Base-by-base conservation (phyloP, 1,140 invertebrate genomes). In the Trichonephila clavipes region DNA sequence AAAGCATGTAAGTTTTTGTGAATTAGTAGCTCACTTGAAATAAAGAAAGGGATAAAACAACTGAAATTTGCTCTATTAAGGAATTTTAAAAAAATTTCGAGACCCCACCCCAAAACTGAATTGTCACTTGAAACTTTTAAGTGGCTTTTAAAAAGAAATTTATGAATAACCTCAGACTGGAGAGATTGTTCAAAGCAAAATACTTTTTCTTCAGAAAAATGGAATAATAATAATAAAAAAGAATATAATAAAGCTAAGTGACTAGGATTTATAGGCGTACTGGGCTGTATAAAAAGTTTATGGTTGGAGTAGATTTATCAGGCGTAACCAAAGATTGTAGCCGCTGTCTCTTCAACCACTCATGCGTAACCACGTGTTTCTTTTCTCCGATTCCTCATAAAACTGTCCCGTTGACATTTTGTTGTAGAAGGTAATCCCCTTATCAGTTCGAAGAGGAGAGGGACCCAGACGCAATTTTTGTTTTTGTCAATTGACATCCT, bases 341-440 rank as follows among this genome's bases (percentile, higher is more conserved):
- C 7, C 59, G 34, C 28, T 88, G 34, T 21, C 40, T 24, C n/a
- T 6, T 19, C 59, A 28, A 40, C 59, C 62, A 34, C 86, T 72
- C 69, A 77, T n/a, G 64, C 88, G 16, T 59, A 44, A 58, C 58
- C 89, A 40, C 24, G 62, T 82, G 89, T 34, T 28, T 90, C 72
- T 90, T 34, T 51, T 90, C 72, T 82, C 28, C 72, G 5, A 59
- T 72, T 59, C 89, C n/a, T 19, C 72, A 90, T 90, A 90, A 90
- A 90, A 61, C 51, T 77, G 69, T 90, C 89, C 66, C 66, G 69
- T 61, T 90, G 89, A 90, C 69, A 82, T 90, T 90, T 90, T 90
- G 82, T 82, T 58, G 34, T 81, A 59, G 72, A 58, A 40, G 89
- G 72, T 90, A 90, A 90, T 90, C 89, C 66, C 89, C 69, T 90